phyloP scores from a whole-genome alignment of 2,888 invertebrate genomes.

The Aleiodes alternator region DNA sequence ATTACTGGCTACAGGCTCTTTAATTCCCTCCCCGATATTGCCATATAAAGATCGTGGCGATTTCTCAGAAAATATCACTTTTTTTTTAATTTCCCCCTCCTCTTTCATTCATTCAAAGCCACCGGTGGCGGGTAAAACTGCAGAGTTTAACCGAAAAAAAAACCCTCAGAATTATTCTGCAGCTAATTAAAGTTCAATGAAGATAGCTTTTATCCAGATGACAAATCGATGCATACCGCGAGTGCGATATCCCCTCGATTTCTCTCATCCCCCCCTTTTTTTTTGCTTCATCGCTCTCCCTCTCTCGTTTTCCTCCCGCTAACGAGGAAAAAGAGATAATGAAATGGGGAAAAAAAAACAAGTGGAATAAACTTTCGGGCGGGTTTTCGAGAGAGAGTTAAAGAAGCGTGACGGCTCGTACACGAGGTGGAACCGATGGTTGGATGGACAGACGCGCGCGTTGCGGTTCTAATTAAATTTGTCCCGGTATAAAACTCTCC shows the following conservation, averaged over 20 bases:
- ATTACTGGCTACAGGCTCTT: not conserved
- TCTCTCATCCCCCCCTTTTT: not conserved
- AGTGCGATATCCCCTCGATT: not conserved
- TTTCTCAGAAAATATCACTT: not conserved
- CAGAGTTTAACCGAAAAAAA: not conserved
- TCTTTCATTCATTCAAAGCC: too few species aligned
- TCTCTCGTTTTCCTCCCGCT: not conserved
- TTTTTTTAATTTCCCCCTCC: not conserved
- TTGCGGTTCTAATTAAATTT: conserved; percentile 62
- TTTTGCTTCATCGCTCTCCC: too few species aligned
- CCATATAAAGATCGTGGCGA: conserved; percentile 9
- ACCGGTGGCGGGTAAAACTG: not conserved
- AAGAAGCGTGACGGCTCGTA: conserved; percentile 42
- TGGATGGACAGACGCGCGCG: conserved; percentile 49
- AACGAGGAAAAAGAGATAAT: conserved; percentile 28
- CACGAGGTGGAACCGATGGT: conserved; percentile 51
- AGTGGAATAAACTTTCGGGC: conserved; percentile 34
- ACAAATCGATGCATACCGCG: conserved; percentile 33
- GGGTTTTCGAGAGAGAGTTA: conserved; percentile 2
- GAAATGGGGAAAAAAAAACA: not conserved
- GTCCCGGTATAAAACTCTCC: conserved; percentile 50
- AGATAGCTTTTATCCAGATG: conserved; percentile 18
- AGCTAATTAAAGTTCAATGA: not conserved
- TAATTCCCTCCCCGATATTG: not conserved
- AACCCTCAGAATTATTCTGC: not conserved